Base-by-base conservation (phyloP, 1,140 invertebrate genomes). In the Drosophila virilis region DNA sequence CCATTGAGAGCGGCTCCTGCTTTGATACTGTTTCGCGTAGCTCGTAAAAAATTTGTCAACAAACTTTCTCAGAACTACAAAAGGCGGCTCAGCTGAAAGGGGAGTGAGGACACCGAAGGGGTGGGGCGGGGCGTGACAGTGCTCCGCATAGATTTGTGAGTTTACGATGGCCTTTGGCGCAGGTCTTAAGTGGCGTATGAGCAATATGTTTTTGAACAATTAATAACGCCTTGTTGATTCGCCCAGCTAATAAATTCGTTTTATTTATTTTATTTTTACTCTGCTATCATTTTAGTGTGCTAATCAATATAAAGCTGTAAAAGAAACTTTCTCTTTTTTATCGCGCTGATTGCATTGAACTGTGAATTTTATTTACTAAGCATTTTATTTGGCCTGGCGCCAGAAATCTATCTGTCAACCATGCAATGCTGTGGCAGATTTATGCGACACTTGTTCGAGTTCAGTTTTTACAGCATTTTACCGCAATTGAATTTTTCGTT, bases 31-130 rank as follows among this genome's bases (percentile, higher is more conserved):
- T 50, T 43, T 51, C 65, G 78, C 69, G 70, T 58, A 60, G 65
- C 65, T 74, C 71, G 71, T 74, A 74, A 79, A 80, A 83, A 89
- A 89, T 83, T 83, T 88, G 84, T 89, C 69, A 83, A 77, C 66
- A 60, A 71, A 71, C 45, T 65, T 71, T 70, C n/a, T 22, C 43
- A n/a, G 22, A 67, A 68, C 54, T 59, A 60, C 62, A 67, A 60
- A 68, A 48, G n/a, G 22, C 45, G 38, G 50, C 32, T 45, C n/a
- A 35, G 37, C 10, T 32, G 32, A 59, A 9, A 17, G 22, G 42
- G 42, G 13, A 12, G 2, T 2, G 15, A 9, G 3, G 38, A 22
- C 22, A 3, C 2, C 22, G 22, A n/a, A 17, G 12, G 38, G 1
- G 12, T 6, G 4, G 15, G 22, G 28, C 4, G 33, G 5, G 51